Percentiles rank a stretch among this genome's conserved stretches.
Evolutionary conservation across 2,113 vertebrate genomes (phyloP).

Genomic region (Saccopteryx leptura): DNA sequence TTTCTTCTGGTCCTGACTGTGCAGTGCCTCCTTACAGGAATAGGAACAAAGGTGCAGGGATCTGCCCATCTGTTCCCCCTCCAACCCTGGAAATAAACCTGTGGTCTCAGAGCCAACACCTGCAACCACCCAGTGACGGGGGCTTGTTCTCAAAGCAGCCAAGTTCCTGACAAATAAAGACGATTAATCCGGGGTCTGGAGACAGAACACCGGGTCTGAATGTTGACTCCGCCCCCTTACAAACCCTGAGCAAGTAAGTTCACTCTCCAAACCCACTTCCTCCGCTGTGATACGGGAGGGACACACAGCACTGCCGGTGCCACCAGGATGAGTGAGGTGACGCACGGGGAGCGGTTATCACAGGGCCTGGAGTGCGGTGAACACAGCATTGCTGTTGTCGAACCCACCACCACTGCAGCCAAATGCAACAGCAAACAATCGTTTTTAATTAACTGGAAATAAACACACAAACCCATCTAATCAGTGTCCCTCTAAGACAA

Average conservation of each 20-base stretch:
- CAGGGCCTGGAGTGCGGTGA: background rate
- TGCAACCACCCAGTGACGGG: rapidly evolving
- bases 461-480: background rate
- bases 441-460: background rate
- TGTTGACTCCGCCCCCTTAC: rapidly evolving
- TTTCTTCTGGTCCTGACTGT: too few relatives aligned
- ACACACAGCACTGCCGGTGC: too few relatives aligned
- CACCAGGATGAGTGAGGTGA: rapidly evolving
- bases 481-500: background rate
- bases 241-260: background rate
- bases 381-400: rapidly evolving
- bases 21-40: background rate
- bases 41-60: background rate
- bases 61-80: background rate
- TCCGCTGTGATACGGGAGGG: rapidly evolving
- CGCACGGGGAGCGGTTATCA: rapidly evolving
- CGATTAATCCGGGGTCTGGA: background rate
- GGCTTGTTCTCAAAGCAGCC: background rate
- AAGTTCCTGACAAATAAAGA: rapidly evolving
- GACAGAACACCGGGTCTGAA: too few relatives aligned
- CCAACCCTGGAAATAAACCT: rapidly evolving
- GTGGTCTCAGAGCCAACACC: background rate
- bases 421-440: background rate
- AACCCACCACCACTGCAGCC: too few relatives aligned
- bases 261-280: background rate